Conservation (phyloP, 2,888 invertebrate genomes). For the Antitype chi region DNA sequence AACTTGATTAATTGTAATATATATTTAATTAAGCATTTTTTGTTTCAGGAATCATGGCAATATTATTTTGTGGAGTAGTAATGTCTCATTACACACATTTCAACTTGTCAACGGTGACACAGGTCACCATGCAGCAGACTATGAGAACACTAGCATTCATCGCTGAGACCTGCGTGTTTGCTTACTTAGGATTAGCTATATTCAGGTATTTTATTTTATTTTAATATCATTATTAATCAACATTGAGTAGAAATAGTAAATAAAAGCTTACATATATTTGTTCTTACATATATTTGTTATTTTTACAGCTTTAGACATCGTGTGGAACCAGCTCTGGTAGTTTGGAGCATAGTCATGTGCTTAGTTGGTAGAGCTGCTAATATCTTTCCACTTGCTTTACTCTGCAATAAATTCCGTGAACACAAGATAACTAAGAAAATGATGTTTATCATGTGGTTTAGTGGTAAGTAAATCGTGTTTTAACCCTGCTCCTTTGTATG, state of each 20-base stretch:
- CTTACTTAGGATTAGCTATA: constrained; percentile 98
- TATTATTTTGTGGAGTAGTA: constrained; percentile 99
- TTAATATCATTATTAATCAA: not conserved
- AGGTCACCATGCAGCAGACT: constrained; percentile 99
- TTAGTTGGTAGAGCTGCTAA: constrained; percentile 98
- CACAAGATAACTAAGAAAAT: constrained; percentile 99
- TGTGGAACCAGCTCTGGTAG: constrained; percentile 97
- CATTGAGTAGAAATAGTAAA: not conserved
- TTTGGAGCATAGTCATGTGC: constrained; percentile 98
- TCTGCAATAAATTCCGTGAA: constrained; percentile 98
- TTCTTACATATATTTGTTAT: constrained; percentile 14
- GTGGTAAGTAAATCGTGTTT: constrained; percentile 91
- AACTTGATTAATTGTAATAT: not conserved
- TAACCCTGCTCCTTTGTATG: too few species aligned
- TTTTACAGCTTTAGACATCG: constrained; percentile 97
- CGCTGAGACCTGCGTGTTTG: constrained; percentile 99
- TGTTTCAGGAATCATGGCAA: constrained; percentile 98
- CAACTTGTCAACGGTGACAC: constrained; percentile 99
- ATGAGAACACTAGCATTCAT: constrained; percentile 99
- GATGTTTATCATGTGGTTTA: constrained; percentile 99
- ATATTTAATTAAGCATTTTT: not conserved
- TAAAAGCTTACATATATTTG: too few species aligned
- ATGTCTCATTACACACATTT: constrained; percentile 99
- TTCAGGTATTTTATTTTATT: constrained; percentile 79
- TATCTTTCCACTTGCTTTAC: constrained; percentile 98